phyloP scores from a whole-genome alignment of 2,888 invertebrate genomes.

The Dynastes hyllus region DNA sequence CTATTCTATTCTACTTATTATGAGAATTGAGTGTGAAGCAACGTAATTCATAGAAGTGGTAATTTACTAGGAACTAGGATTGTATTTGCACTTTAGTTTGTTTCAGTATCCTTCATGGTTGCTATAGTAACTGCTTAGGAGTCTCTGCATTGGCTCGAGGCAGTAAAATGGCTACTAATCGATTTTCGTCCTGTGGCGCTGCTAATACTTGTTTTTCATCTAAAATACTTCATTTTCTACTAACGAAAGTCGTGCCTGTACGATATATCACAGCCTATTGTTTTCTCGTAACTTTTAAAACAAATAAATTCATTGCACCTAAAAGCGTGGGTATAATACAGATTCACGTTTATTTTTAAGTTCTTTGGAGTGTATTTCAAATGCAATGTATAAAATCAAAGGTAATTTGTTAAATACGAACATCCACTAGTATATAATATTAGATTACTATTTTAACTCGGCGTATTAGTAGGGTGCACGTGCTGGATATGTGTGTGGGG shows the following conservation, averaged over 20 bases:
- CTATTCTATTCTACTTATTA: not conserved
- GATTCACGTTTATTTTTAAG: slow-evolving; percentile 13
- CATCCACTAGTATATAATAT: slow-evolving; percentile 55
- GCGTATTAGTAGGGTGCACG: slow-evolving; percentile 61
- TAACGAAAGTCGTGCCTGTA: too few relatives aligned
- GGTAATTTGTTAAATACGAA: slow-evolving; percentile 36
- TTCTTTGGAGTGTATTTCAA: not conserved
- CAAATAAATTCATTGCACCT: too few relatives aligned
- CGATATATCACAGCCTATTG: too few relatives aligned
- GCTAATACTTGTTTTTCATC: not conserved
- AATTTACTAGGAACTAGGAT: not conserved
- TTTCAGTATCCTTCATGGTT: slow-evolving; percentile 41
- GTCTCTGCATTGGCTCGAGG: slow-evolving; percentile 53
- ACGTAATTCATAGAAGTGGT: not conserved
- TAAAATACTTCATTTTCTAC: too few relatives aligned
- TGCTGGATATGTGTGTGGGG: slow-evolving; percentile 59
- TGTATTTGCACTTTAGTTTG: not conserved
- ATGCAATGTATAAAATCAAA: slow-evolving; percentile 19
- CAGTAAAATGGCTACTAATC: slow-evolving; percentile 56
- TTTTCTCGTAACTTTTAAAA: too few relatives aligned
- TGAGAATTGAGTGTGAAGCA: not conserved
- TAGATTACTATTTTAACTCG: slow-evolving; percentile 62
- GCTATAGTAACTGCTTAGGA: slow-evolving; percentile 55
- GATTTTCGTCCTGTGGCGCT: slow-evolving; percentile 45
- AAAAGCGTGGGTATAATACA: not conserved